Percentiles rank a stretch among this genome's conserved stretches.
Evolutionary conservation across 2,113 vertebrate species (phyloP).

Genomic region (Mandrillus leucophaeus): DNA sequence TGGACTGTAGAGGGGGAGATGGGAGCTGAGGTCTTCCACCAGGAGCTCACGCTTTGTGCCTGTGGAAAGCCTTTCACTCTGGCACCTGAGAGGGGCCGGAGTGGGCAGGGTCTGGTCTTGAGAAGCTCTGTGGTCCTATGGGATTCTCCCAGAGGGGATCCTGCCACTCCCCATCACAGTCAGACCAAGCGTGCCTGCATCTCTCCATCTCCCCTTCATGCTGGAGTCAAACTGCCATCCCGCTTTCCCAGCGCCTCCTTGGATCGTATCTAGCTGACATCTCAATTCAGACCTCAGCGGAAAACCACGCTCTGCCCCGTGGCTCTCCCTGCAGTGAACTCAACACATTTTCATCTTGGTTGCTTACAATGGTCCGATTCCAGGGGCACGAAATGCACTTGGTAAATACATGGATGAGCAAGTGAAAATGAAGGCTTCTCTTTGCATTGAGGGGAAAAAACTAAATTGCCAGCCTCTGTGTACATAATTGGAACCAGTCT

Average conservation of each 20-base stretch:
- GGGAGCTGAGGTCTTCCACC: background rate
- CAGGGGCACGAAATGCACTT: background rate
- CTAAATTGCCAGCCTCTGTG: background rate
- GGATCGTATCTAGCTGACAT: background rate
- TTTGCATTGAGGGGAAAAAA: background rate
- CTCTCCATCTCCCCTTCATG: background rate
- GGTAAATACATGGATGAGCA: fast-evolving
- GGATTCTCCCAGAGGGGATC: background rate
- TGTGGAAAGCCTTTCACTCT: background rate
- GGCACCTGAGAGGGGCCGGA: background rate
- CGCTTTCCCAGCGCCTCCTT: background rate
- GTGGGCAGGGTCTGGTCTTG: background rate
- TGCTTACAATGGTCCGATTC: background rate
- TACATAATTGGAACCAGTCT: background rate
- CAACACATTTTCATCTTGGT: fast-evolving
- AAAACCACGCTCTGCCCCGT: background rate
- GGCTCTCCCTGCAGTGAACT: background rate
- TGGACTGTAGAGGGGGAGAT: background rate
- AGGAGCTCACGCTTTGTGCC: background rate
- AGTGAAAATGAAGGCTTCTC: fast-evolving
- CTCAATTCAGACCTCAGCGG: background rate
- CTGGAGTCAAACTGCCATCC: background rate
- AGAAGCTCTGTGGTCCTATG: background rate
- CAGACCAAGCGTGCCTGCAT: background rate
- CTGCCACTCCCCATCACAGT: background rate